These are phyloP conservation scores for Pogonomyrmex barbatus DNA, from an alignment of 1,140 invertebrate genomes.

Conservation along the genomic window DNA sequence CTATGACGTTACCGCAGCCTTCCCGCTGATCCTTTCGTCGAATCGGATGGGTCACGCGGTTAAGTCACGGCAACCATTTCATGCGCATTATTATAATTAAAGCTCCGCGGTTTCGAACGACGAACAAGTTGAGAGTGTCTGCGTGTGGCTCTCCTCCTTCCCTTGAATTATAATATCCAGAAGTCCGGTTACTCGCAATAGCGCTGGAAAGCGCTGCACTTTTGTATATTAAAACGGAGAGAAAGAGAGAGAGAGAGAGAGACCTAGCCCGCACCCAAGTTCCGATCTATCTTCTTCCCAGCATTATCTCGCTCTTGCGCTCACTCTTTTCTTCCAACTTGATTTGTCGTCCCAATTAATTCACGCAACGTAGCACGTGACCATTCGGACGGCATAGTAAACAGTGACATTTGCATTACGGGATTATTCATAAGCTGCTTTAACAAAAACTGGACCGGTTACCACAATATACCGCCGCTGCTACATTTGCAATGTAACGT, in stretches of 20 bases:
- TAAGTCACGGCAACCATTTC: conserved; percentile 50
- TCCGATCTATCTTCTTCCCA: conserved; percentile 5
- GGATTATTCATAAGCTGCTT: conserved; percentile 51
- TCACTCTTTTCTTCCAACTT: conserved; percentile 21
- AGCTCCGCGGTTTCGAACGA: conserved; percentile 30
- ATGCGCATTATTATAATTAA: conserved; percentile 65
- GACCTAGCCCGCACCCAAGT: conserved; percentile 2
- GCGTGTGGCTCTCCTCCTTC: background rate
- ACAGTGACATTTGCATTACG: conserved; percentile 37
- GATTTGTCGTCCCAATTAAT: conserved; percentile 58
- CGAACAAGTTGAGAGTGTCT: conserved; percentile 2
- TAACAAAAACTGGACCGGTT: conserved; percentile 17
- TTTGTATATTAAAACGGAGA: conserved; percentile 59
- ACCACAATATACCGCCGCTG: background rate
- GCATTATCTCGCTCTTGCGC: background rate
- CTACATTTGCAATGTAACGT: background rate
- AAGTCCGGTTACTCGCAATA: conserved; percentile 45
- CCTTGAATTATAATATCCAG: conserved; percentile 14
- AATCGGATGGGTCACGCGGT: conserved; percentile 53
- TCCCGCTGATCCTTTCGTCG: conserved; percentile 57
- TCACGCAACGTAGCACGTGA: conserved; percentile 11
- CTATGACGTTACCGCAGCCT: conserved; percentile 68
- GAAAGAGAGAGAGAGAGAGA: too few species aligned
- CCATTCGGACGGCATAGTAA: conserved; percentile 26
- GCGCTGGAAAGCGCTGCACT: conserved; percentile 27